Conservation (phyloP, 53 echinoderm and acorn worm genomes). For the Crossaster papposus region DNA sequence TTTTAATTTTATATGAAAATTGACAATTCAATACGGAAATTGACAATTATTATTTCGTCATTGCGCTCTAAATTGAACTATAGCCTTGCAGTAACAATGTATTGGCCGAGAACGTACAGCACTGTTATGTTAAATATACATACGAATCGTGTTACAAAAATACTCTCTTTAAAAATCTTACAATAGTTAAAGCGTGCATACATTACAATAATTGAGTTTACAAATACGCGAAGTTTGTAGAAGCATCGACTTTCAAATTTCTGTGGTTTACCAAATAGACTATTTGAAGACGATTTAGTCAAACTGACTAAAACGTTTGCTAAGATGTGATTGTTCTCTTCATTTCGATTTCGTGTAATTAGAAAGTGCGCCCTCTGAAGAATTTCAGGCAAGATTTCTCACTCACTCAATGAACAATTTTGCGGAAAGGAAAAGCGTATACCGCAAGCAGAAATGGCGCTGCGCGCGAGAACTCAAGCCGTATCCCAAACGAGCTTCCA, state of each 20-base stretch:
- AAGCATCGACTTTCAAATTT: neutral
- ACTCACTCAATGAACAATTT: no score
- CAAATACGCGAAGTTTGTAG: neutral
- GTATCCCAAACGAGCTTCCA: no score
- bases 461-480: no score
- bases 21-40: neutral
- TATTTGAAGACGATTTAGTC: no score
- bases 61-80: neutral
- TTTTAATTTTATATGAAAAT: neutral
- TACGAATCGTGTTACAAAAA: conserved; percentile 7
- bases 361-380: no score
- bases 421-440: neutral
- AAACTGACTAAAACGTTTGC: no score
- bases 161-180: conserved; percentile 30
- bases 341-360: no score
- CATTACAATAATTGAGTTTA: neutral
- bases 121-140: neutral
- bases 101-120: neutral
- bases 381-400: no score
- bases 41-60: neutral
- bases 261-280: no score
- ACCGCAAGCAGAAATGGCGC: neutral
- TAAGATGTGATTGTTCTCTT: no score
- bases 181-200: neutral
- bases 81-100: neutral